phyloP scores from a whole-genome alignment of 2,888 invertebrate genomes.

The Eurytoma adleriae region DNA sequence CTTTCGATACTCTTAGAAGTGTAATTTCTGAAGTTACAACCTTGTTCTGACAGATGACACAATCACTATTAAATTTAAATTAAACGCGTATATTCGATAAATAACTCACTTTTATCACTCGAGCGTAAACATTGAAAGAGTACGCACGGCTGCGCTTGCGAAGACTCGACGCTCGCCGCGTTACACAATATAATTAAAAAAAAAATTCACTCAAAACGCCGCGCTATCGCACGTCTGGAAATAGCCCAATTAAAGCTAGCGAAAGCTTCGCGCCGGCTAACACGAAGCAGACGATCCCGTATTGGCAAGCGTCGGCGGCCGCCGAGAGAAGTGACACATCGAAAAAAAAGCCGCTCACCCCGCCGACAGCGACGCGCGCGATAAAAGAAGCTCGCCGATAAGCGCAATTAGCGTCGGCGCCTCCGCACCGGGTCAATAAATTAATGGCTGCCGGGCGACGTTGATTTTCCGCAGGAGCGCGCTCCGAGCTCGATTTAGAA shows the following conservation, averaged over 20 bases:
- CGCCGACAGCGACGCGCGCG: not conserved
- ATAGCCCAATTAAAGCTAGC: slow-evolving; percentile 43
- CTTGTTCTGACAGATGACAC: too few relatives aligned
- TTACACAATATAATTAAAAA: too few relatives aligned
- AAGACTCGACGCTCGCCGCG: too few relatives aligned
- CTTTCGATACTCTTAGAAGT: too few relatives aligned
- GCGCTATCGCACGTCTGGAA: slow-evolving; percentile 20
- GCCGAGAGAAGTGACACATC: slow-evolving; percentile 26
- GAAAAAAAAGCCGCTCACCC: slow-evolving; percentile 23
- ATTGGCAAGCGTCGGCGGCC: not conserved
- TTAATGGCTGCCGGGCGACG: slow-evolving; percentile 51
- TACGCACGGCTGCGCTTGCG: too few relatives aligned
- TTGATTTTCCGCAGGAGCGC: slow-evolving; percentile 60
- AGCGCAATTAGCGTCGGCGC: slow-evolving; percentile 50
- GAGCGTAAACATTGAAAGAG: not conserved
- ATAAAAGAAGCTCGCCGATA: slow-evolving; percentile 31
- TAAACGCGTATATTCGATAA: too few relatives aligned
- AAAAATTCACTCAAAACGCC: too few relatives aligned
- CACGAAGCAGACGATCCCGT: slow-evolving; percentile 35
- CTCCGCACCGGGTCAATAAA: slow-evolving; percentile 42
- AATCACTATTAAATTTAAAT: too few relatives aligned
- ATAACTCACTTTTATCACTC: not conserved
- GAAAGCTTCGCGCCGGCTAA: slow-evolving; percentile 21
- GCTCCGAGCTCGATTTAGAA: slow-evolving; percentile 59
- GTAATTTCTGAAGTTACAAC: too few relatives aligned